Evolutionary conservation across 2,888 invertebrate genomes (phyloP).

Genomic region (Eilema depressum): DNA sequence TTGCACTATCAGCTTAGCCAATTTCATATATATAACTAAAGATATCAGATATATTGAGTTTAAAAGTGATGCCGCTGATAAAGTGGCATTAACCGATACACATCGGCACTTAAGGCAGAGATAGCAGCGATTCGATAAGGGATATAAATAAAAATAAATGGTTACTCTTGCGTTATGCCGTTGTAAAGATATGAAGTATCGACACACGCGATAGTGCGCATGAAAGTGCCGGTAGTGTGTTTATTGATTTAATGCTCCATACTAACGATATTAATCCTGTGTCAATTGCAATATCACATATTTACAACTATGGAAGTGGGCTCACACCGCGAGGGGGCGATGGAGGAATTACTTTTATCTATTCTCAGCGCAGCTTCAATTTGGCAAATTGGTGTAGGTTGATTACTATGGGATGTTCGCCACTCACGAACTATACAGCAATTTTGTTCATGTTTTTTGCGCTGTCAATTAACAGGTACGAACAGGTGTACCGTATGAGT

Average conservation of each 20-base stretch:
- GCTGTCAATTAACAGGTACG: constrained; percentile 23
- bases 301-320: constrained; percentile 42
- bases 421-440: background rate
- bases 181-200: constrained; percentile 80
- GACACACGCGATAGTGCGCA: constrained; percentile 55
- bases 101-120: constrained; percentile 79
- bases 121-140: constrained; percentile 71
- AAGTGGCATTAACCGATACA: constrained; percentile 76
- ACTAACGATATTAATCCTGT: constrained; percentile 56
- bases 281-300: constrained; percentile 57
- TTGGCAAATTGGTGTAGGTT: constrained; percentile 6
- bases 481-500: constrained; percentile 37
- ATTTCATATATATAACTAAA: constrained; percentile 65
- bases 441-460: constrained; percentile 21
- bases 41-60: constrained; percentile 66
- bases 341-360: constrained; percentile 28
- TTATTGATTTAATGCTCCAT: constrained; percentile 62
- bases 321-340: constrained; percentile 31
- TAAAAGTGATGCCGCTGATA: constrained; percentile 76
- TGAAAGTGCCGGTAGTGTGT: constrained; percentile 65
- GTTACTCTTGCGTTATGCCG: constrained; percentile 71
- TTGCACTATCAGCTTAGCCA: constrained; percentile 56
- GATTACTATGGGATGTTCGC: background rate
- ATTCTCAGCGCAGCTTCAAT: constrained; percentile 20
- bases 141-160: constrained; percentile 83